Evolutionary conservation across 1,140 invertebrate genomes (phyloP), one percentile per base, ranked within the genome.

Genomic region (Heliconius congener): DNA sequence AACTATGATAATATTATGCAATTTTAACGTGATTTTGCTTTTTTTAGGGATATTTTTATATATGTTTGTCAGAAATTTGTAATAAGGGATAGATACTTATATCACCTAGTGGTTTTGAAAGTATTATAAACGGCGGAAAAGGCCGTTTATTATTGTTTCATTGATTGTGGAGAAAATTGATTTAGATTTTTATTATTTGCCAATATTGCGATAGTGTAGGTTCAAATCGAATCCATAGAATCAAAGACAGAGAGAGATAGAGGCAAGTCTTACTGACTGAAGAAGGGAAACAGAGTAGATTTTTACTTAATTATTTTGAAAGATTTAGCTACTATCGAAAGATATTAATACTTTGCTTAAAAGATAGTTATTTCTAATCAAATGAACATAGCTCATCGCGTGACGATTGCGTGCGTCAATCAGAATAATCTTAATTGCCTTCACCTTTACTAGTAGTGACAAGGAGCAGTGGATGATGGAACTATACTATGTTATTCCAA

Each of bases 401-500:
- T 76, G 74, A 76, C 60, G 60, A 46, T 71, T 50, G n/a, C 18
- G 30, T 23, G 8, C 74, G 74, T 76, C 74, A 76, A 37, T 76
- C 30, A 13, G 30, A 76, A 30, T 76, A 70, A 71, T 76, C 60
- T 39, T 76, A 76, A 70, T 66, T 75, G 27, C 39, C 23, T 73
- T 73, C 42, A 60, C 50, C 71, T 77, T 72, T 71, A 39, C 18
- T 27, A 18, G 23, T 13, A 46, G 34, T 34, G 30, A 30, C 42
- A 46, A 8, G 66, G 18, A 39, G 71, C 52, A 23, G n/a, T 23
- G 27, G 60, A 16, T 66, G 30, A 30, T 66, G 60, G 60, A 30
- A 66, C 16, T 30, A 6, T 52, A 19, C 50, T 66, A 66, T 30
- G 1, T 6, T 16, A 30, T 30, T 16, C 6, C 23, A 30, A 3